Evolutionary conservation across 2,888 invertebrate genomes (phyloP), one percentile per base, ranked within the genome.

Genomic region (Microplitis deprimator): DNA sequence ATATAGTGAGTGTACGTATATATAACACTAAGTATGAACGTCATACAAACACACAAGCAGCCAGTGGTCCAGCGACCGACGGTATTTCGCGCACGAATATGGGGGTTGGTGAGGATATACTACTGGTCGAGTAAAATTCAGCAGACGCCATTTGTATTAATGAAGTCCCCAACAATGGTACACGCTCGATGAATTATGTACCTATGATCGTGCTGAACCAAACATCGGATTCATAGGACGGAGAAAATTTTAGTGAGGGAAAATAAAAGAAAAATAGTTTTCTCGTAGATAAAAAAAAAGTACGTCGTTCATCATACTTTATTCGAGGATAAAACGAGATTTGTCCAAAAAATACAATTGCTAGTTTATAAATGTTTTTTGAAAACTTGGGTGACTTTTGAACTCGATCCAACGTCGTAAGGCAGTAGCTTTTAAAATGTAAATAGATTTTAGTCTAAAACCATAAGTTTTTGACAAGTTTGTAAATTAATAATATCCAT

Each of bases 101-200:
- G 16, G 71, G 60, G 62, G 65, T 64, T 65, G 73, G 76, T 76
- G 78, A 65, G 41, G 76, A 70, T 75, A 38, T 76, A 78, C 80
- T 79, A 78, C 81, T 77, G 84, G 82, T 81, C 80, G 82, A 85
- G 81, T 82, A 85, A 88, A 89, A 89, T 89, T 89, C 89, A 89
- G 83, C 88, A 89, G 89, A 89, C 89, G 89, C 89, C 89, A 89
- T 89, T 89, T 89, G 89, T 89, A 89, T 89, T 89, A 89, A 89
- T 89, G 89, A 89, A 89, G 87, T 87, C 83, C 83, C 86, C 88
- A 85, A 88, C 88, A 88, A 89, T 89, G 89, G 87, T 88, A 87
- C 87, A 86, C 87, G 87, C 87, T 84, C 87, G 87, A 89, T 89
- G 89, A 89, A 89, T 89, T 89, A 89, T 89, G 89, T 89, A 89